Conservation (phyloP, 2,113 vertebrate species). For the Sakesphorus luctuosus region DNA sequence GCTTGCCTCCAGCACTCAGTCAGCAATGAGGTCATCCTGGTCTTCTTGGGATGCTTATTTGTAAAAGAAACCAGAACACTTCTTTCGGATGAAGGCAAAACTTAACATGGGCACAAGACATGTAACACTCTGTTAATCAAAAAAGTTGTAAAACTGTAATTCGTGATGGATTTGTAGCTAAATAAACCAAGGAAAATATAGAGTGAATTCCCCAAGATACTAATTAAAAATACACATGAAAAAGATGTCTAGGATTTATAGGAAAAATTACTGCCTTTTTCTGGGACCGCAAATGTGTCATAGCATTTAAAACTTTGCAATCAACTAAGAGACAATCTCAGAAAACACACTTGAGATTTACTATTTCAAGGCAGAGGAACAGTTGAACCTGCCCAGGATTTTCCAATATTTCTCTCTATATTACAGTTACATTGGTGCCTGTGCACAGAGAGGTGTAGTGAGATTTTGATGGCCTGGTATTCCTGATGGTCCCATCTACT, state of each 20-base stretch:
- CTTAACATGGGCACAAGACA: neutral
- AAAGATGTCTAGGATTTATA: neutral
- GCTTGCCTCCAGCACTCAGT: neutral
- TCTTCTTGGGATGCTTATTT: neutral
- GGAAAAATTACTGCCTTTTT: neutral
- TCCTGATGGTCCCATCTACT: neutral
- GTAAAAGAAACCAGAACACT: neutral
- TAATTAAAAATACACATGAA: neutral
- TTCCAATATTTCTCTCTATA: neutral
- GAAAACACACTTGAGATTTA: neutral
- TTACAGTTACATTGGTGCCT: neutral
- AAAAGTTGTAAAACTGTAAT: neutral
- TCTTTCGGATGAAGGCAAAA: neutral
- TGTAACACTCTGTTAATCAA: neutral
- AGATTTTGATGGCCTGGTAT: neutral
- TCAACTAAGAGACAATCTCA: neutral
- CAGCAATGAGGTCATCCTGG: neutral
- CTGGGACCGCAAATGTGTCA: neutral
- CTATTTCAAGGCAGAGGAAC: neutral
- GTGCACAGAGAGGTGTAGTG: accelerated
- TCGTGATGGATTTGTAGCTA: neutral
- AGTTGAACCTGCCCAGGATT: neutral
- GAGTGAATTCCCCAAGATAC: neutral
- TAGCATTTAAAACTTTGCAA: neutral
- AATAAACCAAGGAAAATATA: neutral